Conservation (phyloP, 2,797 vertebrate genomes). For the Pseudochaenichthys georgianus region DNA sequence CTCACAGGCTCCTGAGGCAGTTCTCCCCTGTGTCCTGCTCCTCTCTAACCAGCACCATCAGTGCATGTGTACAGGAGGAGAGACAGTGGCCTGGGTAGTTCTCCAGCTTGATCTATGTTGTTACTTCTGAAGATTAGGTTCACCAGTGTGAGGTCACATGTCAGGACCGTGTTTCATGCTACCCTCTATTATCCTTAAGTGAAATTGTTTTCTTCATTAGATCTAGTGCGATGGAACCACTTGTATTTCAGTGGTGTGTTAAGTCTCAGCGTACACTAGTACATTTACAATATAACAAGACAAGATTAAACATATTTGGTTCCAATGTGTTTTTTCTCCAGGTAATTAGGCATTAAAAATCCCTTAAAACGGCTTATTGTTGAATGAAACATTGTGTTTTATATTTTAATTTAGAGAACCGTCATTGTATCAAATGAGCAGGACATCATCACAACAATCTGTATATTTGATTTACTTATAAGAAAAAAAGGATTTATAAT, state of each 20-base stretch:
- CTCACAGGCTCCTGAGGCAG: conserved; percentile 26
- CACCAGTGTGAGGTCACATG: not conserved
- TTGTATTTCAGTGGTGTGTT: not conserved
- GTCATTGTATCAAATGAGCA: not conserved
- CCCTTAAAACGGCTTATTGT: not conserved
- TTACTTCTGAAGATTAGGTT: not conserved
- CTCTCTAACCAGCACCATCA: conserved; percentile 35
- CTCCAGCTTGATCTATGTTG: not conserved
- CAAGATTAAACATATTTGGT: too few relatives aligned
- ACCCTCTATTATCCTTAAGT: not conserved
- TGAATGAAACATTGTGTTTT: not conserved
- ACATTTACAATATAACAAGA: not conserved
- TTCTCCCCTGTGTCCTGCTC: conserved; percentile 37
- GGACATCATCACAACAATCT: too few relatives aligned
- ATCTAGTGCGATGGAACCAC: not conserved
- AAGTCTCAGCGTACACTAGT: not conserved
- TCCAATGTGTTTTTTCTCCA: too few relatives aligned
- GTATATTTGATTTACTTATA: too few relatives aligned
- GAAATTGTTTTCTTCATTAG: not conserved
- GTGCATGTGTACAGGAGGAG: conserved; percentile 29
- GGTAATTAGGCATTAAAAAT: not conserved
- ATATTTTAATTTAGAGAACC: not conserved
- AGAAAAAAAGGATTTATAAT: too few relatives aligned
- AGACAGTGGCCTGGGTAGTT: conserved; percentile 35
- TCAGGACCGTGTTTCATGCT: not conserved